A percentile compares a stretch with the other conserved stretches of the same genome.
Conservation (phyloP, 2,113 vertebrate genomes). For the Cheirogaleus medius region DNA sequence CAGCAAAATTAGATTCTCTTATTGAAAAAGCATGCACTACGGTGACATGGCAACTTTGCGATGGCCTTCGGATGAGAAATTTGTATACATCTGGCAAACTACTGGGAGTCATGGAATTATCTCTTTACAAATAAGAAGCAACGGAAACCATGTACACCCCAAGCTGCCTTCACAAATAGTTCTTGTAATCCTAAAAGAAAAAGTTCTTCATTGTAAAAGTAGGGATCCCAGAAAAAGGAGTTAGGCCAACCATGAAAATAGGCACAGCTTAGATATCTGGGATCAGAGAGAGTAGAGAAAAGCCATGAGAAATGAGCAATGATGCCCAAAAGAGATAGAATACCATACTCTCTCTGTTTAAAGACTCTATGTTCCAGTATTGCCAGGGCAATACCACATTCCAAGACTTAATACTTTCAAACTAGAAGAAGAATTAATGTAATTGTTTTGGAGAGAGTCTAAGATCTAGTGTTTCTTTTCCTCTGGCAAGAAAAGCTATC, state of each 20-base stretch:
- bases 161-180: not conserved
- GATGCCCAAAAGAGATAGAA: not conserved
- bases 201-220: not conserved
- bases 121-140: constrained; percentile 3
- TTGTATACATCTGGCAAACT: not conserved
- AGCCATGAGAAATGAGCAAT: not conserved
- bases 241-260: not conserved
- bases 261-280: not conserved
- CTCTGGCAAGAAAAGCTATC: not conserved
- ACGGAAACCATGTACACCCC: not conserved
- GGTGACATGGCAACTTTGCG: not conserved
- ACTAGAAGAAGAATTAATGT: not conserved
- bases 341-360: not conserved
- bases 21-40: not conserved
- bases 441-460: not conserved
- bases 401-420: not conserved
- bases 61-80: not conserved
- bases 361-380: not conserved
- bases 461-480: not conserved
- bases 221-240: not conserved
- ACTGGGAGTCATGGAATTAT: not conserved
- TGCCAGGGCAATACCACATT: not conserved
- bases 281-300: not conserved
- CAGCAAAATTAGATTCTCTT: constrained; percentile 69
- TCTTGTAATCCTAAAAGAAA: constrained; percentile 6